These are phyloP conservation scores for Microcebus murinus DNA, from an alignment of 2,113 vertebrate species.

Conservation along the genomic window DNA sequence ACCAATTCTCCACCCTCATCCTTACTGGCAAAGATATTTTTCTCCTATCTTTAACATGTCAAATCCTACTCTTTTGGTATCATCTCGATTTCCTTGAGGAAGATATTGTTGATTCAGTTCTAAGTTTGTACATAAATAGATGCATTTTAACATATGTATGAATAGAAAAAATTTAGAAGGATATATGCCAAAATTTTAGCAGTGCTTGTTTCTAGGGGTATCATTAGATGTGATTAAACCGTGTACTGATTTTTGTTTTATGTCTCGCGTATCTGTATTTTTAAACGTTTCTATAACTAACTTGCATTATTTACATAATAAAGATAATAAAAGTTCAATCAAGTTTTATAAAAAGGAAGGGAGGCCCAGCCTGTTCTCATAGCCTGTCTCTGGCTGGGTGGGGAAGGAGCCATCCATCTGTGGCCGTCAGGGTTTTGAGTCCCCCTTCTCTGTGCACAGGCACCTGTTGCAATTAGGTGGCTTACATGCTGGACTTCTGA, in stretches of 20 bases:
- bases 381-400: background rate
- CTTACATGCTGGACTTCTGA: constrained; percentile 14
- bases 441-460: background rate
- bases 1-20: background rate
- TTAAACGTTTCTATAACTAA: background rate
- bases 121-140: background rate
- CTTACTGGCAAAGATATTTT: background rate
- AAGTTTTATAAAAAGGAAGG: background rate
- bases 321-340: background rate
- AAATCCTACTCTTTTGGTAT: background rate
- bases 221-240: background rate
- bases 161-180: background rate
- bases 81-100: background rate
- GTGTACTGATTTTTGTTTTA: background rate
- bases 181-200: background rate
- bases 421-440: background rate
- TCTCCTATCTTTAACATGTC: background rate
- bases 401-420: background rate
- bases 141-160: background rate
- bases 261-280: background rate
- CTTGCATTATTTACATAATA: background rate
- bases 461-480: background rate
- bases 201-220: background rate
- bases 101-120: background rate
- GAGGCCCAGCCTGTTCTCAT: background rate